Percentiles rank a stretch among this genome's conserved stretches.
Evolutionary conservation across 2,797 vertebrate species (phyloP).

Genomic region (Catharus ustulatus): DNA sequence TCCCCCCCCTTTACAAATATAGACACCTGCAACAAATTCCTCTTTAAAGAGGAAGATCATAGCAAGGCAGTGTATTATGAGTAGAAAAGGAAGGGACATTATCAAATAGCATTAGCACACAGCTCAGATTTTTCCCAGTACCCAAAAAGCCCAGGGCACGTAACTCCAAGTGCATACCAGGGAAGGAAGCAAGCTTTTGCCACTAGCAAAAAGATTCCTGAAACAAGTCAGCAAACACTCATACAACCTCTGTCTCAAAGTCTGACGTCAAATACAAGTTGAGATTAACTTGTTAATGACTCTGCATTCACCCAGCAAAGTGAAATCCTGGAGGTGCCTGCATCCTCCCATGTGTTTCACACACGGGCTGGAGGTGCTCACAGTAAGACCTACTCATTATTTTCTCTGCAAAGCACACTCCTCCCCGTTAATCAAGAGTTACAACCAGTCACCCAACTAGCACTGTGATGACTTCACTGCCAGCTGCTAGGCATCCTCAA

Average conservation of each 20-base stretch:
- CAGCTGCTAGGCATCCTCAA: constrained; percentile 25
- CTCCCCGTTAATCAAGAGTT: neutral
- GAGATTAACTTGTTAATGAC: neutral
- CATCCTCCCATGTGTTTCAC: neutral
- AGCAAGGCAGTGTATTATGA: neutral
- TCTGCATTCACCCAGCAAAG: neutral
- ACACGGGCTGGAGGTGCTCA: neutral
- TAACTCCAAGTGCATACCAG: neutral
- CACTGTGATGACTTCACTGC: neutral
- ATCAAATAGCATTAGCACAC: neutral
- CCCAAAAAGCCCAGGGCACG: neutral
- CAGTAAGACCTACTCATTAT: neutral
- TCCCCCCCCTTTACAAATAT: neutral
- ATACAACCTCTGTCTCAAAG: neutral
- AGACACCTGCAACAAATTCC: neutral
- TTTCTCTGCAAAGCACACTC: neutral
- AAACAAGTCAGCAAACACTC: neutral
- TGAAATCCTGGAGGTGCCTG: neutral
- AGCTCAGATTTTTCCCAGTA: neutral
- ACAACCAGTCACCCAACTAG: neutral
- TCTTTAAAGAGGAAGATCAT: neutral
- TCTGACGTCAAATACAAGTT: neutral
- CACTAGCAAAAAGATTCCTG: neutral
- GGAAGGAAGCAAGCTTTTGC: neutral
- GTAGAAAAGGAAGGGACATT: neutral